Evolutionary conservation across 37 sponge, comb jelly and placozoan genomes (phyloP).

Genomic region (Hormiphora californensis): DNA sequence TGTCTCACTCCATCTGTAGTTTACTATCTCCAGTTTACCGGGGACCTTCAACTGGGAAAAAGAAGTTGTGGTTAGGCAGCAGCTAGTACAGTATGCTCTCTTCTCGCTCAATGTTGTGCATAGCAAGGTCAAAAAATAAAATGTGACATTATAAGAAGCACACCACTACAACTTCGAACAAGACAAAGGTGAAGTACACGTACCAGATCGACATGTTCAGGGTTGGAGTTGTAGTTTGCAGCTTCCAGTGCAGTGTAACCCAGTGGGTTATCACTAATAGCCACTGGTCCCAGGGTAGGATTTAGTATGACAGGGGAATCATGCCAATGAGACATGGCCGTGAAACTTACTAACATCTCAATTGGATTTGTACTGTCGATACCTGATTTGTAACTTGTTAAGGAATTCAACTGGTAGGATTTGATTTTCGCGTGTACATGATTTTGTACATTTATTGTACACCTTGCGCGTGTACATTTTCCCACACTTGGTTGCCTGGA

Average conservation of each 20-base stretch:
- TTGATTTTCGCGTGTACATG: no score
- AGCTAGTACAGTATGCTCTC: not conserved
- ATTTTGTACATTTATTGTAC: no score
- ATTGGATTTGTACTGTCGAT: constrained; percentile 65
- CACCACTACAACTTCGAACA: not conserved
- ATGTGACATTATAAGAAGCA: not conserved
- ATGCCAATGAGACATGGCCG: constrained; percentile 67
- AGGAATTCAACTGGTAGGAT: no score
- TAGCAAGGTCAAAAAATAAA: no score
- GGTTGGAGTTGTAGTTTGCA: constrained; percentile 46
- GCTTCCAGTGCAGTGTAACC: constrained; percentile 36
- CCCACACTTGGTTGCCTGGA: no score
- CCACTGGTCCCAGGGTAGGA: constrained; percentile 48
- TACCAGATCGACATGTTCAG: not conserved
- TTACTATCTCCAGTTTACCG: constrained; percentile 13
- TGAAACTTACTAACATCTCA: constrained; percentile 59
- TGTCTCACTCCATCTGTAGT: constrained; percentile 14
- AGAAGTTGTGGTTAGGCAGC: not conserved
- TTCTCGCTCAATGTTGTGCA: not conserved
- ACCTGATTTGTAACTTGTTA: constrained; percentile 57
- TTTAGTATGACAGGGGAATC: constrained; percentile 50
- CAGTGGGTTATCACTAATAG: not conserved
- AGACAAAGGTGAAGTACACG: no score
- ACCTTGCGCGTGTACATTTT: no score
- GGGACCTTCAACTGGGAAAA: constrained; percentile 1